Evolutionary conservation across 1,140 invertebrate species (phyloP), one percentile per base, ranked within the genome.

Genomic region (Apis laboriosa): DNA sequence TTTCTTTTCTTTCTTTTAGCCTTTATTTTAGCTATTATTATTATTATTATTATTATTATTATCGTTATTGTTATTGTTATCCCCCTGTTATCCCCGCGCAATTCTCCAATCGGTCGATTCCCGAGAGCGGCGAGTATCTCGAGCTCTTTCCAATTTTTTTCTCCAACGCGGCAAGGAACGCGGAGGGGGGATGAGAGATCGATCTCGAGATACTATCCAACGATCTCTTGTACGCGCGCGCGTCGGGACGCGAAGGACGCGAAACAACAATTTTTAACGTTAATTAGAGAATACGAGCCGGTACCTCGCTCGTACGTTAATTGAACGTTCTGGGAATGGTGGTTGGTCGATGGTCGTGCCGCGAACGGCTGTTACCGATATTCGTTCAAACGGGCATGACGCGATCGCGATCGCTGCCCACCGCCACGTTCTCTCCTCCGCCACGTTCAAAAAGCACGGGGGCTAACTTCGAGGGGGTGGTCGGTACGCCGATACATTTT

Each of bases 251-350:
- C 84, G 79, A 76, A 75, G 72, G 53, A 63, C 63, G 55, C 51
- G 34, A 63, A 78, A 87, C 86, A 78, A 87, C 86, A 68, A 87
- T 86, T 75, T 86, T 86, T 87, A 87, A 85, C 85, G 24, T 84
- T 83, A 86, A 87, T 87, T 84, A 34, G 3, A 87, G 81, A 86
- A 87, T 86, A 75, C 56, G 24, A 77, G 73, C 81, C 79, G 73
- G 75, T n/a, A n/a, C n/a, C n/a, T n/a, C n/a, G 15, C 4, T 7
- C 17, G 19, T 28, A 66, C 63, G 80, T 82, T 80, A 77, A 77
- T 71, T 53, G 80, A 60, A 84, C 76, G 85, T 73, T 86, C 80
- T 77, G 24, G 76, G 71, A 83, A 34, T 34, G 34, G 34, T 34
- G 34, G 34, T 34, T 34, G 49, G 75, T 49, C 53, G 28, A 13